Conservation (phyloP, 1,140 invertebrate species). For the Watersipora subatra region DNA sequence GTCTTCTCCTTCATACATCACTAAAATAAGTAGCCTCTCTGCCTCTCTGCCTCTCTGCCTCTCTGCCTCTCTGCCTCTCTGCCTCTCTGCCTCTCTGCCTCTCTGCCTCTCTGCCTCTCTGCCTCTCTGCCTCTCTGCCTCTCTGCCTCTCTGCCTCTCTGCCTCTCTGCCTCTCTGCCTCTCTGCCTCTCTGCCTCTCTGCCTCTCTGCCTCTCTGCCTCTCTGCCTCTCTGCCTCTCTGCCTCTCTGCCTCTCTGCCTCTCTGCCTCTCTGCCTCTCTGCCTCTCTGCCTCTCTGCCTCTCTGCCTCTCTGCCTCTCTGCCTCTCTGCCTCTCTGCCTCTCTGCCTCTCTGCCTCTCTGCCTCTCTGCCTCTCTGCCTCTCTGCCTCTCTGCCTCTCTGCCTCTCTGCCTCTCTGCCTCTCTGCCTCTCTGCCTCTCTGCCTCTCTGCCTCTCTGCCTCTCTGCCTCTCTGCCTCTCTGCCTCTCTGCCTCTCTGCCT, state of each 20-base stretch:
- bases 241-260: neutral
- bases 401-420: neutral
- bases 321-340: neutral
- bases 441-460: slow-evolving; percentile 6
- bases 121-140: slow-evolving; percentile 6
- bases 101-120: slow-evolving; percentile 4
- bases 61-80: neutral
- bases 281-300: neutral
- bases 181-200: slow-evolving; percentile 5
- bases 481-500: slow-evolving; percentile 6
- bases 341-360: neutral
- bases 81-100: neutral
- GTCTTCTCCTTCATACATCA: too few species aligned
- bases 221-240: neutral
- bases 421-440: neutral
- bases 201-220: neutral
- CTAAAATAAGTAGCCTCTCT: too few species aligned
- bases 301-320: neutral
- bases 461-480: slow-evolving; percentile 5
- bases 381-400: neutral
- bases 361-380: neutral
- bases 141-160: slow-evolving; percentile 5
- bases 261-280: neutral
- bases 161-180: slow-evolving; percentile 6
- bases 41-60: neutral